Evolutionary conservation across 2,797 vertebrate species (phyloP), one percentile per base, ranked within the genome.

Genomic region (Morelia viridis): DNA sequence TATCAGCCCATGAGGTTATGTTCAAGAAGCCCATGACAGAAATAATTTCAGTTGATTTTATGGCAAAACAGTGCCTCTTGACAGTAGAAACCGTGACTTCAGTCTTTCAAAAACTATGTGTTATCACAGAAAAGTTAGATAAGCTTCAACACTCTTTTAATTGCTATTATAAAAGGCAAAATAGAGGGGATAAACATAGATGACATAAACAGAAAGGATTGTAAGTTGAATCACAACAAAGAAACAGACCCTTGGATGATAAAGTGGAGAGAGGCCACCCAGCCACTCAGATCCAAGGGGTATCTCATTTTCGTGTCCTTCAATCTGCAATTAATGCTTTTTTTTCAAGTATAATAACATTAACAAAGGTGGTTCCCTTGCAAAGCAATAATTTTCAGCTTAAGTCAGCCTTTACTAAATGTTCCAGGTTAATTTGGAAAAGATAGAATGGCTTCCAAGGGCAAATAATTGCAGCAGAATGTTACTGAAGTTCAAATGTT

Each of bases 31-130:
- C 76, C 19, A 24, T 80, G 41, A 80, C 41, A 80, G 22, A 80
- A 80, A 80, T 80, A 80, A 80, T 80, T 80, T 46, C 35, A 80
- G 76, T 80, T 80, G 76, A 80, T 80, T 80, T 80, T 80, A 80
- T 24, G 46, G 76, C 35, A 80, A 80, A 80, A 46, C 50, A 80
- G 41, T 80, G 76, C 22, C 76, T 80, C 41, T 22, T 80, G 41
- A 24, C 7, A 19, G 35, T 19, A 80, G 41, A 46, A 80, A 80
- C 71, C 24, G 17, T 35, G 71, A 80, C 9, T 80, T 80, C 41
- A 24, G 19, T 80, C 50, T 53, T 80, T 80, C 19, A 46, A 80
- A 80, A 80, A 46, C 41, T 71, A 19, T 71, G 10, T 76, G 35
- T 46, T 80, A 46, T 80, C 41, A 24, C 41, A 80, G 19, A 46